These are phyloP conservation scores for Melinopterus prodromus DNA, from an alignment of 2,888 invertebrate species.

Conservation along the genomic window DNA sequence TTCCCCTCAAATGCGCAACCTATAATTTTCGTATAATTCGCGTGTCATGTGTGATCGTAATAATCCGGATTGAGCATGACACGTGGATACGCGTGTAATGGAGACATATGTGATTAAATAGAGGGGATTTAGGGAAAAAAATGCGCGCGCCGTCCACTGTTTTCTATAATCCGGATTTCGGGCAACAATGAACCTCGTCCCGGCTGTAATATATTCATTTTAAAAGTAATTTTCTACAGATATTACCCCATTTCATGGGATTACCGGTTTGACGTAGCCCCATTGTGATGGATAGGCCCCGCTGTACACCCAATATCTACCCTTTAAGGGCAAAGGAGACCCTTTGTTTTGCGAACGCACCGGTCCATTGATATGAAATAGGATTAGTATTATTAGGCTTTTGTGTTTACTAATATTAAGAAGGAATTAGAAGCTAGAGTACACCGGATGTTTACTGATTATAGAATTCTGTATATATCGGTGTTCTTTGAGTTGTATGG, in stretches of 20 bases:
- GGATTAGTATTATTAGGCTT: not conserved
- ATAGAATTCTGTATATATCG: no score
- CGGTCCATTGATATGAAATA: not conserved
- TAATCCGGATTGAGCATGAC: conserved; percentile 7
- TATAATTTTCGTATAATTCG: not conserved
- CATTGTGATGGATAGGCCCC: conserved; percentile 13
- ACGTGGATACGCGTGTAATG: not conserved
- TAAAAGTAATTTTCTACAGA: conserved; percentile 58
- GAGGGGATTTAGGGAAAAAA: not conserved
- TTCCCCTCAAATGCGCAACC: not conserved
- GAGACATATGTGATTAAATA: conserved; percentile 4
- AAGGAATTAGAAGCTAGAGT: not conserved
- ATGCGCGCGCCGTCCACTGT: not conserved
- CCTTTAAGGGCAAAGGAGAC: not conserved
- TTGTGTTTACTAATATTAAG: not conserved
- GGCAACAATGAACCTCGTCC: not conserved
- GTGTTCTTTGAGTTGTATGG: no score
- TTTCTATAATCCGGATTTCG: not conserved
- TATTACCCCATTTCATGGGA: conserved; percentile 57
- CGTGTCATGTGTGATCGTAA: conserved; percentile 9
- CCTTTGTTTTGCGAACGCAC: not conserved
- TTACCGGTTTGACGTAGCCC: conserved; percentile 42
- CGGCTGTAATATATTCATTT: conserved; percentile 55
- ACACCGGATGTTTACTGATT: not conserved
- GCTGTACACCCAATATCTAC: not conserved